These are phyloP conservation scores for Caenorhabditis sp. DNA, from an alignment of 2,888 invertebrate species.

Conservation along the genomic window DNA sequence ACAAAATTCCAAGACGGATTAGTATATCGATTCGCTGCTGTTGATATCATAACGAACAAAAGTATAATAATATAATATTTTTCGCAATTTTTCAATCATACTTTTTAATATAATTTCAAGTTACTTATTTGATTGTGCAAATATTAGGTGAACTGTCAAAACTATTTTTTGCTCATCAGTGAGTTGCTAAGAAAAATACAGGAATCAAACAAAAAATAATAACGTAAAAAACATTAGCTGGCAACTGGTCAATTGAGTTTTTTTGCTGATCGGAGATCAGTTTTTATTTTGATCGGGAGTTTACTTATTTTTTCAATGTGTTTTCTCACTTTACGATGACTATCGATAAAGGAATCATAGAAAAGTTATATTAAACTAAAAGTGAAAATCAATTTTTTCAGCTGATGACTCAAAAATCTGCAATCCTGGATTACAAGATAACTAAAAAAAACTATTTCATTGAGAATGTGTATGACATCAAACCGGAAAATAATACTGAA, in stretches of 20 bases:
- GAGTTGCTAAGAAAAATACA: background rate
- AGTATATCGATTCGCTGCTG: background rate
- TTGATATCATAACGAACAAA: background rate
- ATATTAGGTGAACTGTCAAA: background rate
- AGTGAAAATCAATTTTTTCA: too few species aligned
- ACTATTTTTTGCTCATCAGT: background rate
- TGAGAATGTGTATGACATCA: too few species aligned
- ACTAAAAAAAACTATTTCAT: too few species aligned
- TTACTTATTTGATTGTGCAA: background rate
- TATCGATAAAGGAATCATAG: too few species aligned
- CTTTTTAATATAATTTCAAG: constrained; percentile 17
- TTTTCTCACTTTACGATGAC: too few species aligned
- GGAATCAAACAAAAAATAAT: background rate
- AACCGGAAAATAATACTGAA: too few species aligned
- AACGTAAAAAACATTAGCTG: too few species aligned
- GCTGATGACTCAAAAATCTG: too few species aligned
- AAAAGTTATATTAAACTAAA: too few species aligned
- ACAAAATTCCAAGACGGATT: too few species aligned
- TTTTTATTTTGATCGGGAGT: background rate
- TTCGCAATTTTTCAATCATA: constrained; percentile 11
- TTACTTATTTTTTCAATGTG: background rate
- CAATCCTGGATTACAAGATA: too few species aligned
- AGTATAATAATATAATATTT: background rate
- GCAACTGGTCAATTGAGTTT: too few species aligned
- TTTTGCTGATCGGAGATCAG: background rate